Base-by-base conservation (phyloP, 2,888 invertebrate genomes). In the Tipula helvola region DNA sequence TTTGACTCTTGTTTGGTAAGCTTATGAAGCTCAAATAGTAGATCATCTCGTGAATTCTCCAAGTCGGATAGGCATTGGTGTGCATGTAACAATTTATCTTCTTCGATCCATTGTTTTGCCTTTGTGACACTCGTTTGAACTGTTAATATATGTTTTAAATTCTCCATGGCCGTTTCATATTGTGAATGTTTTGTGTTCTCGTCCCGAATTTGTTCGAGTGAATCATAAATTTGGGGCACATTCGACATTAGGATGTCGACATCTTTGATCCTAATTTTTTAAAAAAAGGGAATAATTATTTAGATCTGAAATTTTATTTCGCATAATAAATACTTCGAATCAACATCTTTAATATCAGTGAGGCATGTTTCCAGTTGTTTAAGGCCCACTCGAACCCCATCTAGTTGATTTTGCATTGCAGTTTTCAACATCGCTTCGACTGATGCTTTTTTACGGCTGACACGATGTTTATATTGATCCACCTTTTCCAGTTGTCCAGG, bases 341-440 rank as follows among this genome's bases (percentile, higher is more conserved):
- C 93, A 36, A 95, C 94, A 90, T 96, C 96, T 90, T 95, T 92
- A 2, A 99, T 96, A 92, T 98, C 97, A 89, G 95, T 94, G 86
- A 97, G 92, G 86, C 98, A 97, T 87, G 95, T 95, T 89, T 96
- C 95, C 83, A 99, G 92, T 90, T 99, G 97, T 89, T 96, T 96
- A 18, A 99, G 94, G 0, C 99, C 99, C 12, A 97, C 96, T 89
- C 97, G 95, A 0, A 99, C 99, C 0, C 98, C 99, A 92, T 99
- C 99, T 87, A 99, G 92, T 92, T 99, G 99, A 88, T 98, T 97
- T 91, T 99, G 99, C 93, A 99, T 97, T 0, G 98, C 98, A n/a
- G 99, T 98, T 92, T 99, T 99, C 36, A 99, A 89, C 28, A 91
- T 88, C 36, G 91, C 91, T 88, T 91, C 91, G n/a, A 88, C 87